These are phyloP conservation scores for Dendrolimus pini DNA, from an alignment of 2,888 invertebrate genomes.

Conservation along the genomic window DNA sequence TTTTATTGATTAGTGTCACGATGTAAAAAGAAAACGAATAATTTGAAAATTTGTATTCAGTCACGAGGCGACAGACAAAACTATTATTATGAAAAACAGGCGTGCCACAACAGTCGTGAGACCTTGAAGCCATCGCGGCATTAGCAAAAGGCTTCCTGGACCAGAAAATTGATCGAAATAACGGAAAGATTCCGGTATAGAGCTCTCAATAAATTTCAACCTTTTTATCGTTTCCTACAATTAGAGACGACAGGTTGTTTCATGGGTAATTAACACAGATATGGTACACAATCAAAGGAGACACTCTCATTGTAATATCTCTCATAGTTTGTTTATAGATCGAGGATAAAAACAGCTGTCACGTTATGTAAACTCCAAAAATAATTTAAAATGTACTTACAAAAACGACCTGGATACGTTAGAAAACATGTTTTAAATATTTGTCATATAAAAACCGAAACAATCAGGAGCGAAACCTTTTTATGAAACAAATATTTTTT, in stretches of 20 bases:
- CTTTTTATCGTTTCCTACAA: neutral
- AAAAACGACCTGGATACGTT: slow-evolving; percentile 61
- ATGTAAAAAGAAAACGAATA: slow-evolving; percentile 1
- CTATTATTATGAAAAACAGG: slow-evolving; percentile 5
- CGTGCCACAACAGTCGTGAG: slow-evolving; percentile 5
- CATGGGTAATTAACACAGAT: too few relatives aligned
- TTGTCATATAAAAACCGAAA: slow-evolving; percentile 37
- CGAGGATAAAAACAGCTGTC: slow-evolving; percentile 61
- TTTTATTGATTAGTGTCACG: slow-evolving; percentile 3
- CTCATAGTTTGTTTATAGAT: slow-evolving; percentile 39
- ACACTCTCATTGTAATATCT: slow-evolving; percentile 12
- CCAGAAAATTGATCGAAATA: slow-evolving; percentile 1
- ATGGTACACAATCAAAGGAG: neutral
- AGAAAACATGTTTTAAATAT: slow-evolving; percentile 65
- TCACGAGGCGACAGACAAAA: slow-evolving; percentile 4
- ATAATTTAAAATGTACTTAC: slow-evolving; percentile 64
- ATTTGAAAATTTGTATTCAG: slow-evolving; percentile 1
- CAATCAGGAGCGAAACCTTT: neutral
- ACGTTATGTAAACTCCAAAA: slow-evolving; percentile 72
- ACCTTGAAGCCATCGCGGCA: slow-evolving; percentile 16
- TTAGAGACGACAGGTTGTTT: too few relatives aligned
- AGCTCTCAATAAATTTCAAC: neutral
- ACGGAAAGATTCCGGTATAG: neutral
- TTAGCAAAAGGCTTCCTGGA: slow-evolving; percentile 3
- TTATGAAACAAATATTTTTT: neutral